Conservation (phyloP, 1,140 invertebrate genomes). For the Drosophila arawakana region DNA sequence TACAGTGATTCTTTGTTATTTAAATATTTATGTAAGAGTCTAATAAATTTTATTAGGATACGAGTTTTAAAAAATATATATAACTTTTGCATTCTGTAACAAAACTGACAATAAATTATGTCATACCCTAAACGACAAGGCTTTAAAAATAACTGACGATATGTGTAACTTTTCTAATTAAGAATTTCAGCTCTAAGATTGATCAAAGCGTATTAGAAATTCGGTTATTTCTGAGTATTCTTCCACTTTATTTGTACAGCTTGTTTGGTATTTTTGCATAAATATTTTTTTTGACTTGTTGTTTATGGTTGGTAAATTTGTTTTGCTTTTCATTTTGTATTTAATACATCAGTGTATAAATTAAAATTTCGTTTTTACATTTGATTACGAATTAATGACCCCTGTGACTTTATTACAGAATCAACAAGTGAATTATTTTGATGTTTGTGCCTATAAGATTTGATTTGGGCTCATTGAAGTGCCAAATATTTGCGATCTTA, state of each 20-base stretch:
- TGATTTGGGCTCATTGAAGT: no score
- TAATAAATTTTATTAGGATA: no score
- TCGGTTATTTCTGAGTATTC: not conserved
- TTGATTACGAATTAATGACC: constrained; percentile 10
- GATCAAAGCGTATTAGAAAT: not conserved
- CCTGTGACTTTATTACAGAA: constrained; percentile 11
- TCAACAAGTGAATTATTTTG: constrained; percentile 3
- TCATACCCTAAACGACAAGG: not conserved
- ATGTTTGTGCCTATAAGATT: no score
- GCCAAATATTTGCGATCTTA: not conserved
- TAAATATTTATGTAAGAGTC: no score
- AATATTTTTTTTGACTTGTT: not conserved
- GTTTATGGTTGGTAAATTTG: constrained; percentile 5
- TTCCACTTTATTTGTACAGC: not conserved
- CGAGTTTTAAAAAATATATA: no score
- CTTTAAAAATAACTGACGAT: not conserved
- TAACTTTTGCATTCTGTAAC: no score
- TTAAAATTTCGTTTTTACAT: not conserved
- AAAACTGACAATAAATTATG: not conserved
- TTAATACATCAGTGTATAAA: not conserved
- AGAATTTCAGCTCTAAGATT: no score
- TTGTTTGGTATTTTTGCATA: not conserved
- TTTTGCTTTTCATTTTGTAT: not conserved
- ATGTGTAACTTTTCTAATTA: not conserved
- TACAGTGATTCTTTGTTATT: no score